These are phyloP conservation scores for Macrosteles quadrilineatus DNA, from an alignment of 1,140 invertebrate species.

Conservation along the genomic window DNA sequence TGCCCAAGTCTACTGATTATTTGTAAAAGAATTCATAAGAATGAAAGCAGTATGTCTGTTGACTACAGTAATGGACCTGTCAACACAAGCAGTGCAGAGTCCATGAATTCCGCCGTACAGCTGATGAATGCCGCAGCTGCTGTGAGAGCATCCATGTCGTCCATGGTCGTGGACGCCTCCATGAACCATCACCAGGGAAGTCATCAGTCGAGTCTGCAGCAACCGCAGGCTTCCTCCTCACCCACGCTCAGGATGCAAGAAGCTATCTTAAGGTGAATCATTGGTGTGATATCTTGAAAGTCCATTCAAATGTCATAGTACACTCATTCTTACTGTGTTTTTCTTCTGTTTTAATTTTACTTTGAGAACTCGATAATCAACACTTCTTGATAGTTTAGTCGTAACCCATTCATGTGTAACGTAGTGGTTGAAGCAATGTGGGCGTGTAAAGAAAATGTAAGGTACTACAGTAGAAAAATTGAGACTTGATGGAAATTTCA, in stretches of 20 bases:
- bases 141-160: constrained; percentile 50
- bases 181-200: constrained; percentile 56
- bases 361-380: too few species aligned
- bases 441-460: too few species aligned
- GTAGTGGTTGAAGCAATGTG: too few species aligned
- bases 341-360: too few species aligned
- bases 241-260: constrained; percentile 75
- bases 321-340: too few species aligned
- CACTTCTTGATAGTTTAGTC: too few species aligned
- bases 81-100: constrained; percentile 30
- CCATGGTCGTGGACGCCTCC: constrained; percentile 44
- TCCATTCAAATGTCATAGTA: too few species aligned
- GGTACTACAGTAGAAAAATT: too few species aligned
- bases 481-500: too few species aligned
- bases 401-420: too few species aligned
- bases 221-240: constrained; percentile 53
- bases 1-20: too few species aligned
- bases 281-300: too few species aligned
- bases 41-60: constrained; percentile 24
- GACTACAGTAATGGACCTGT: constrained; percentile 41
- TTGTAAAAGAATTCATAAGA: constrained; percentile 17
- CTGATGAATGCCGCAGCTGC: constrained; percentile 50
- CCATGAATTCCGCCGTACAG: constrained; percentile 43
- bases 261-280: constrained; percentile 62
- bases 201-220: constrained; percentile 49